Base-by-base conservation (phyloP, 2,797 vertebrate species). In the Acanthurus tractus region DNA sequence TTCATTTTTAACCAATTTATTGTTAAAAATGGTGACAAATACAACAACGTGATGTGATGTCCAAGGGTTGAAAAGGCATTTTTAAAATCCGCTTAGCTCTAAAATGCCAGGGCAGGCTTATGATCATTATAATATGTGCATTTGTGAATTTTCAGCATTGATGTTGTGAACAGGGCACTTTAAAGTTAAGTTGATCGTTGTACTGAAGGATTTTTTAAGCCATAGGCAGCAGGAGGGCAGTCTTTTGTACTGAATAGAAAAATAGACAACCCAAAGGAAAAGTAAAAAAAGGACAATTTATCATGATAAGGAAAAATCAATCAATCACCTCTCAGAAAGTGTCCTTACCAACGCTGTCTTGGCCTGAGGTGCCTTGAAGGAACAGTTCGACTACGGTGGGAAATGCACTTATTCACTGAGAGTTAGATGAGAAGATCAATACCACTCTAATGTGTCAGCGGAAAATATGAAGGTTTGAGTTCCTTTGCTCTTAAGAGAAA, bases 121-220 rank as follows among this genome's bases (percentile, higher is more conserved):
- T 10, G 69, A 38, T 36, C 78, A 74, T 20, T 46, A 56, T 38
- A 65, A 25, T 42, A 59, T 57, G 25, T 29, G 50, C 23, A 53
- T 76, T 70, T 66, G 23, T 58, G 22, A 63, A 70, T 63, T 66
- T 36, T 52, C 23, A 70, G 17, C 44, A 46, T 2, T 54, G 9
- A 18, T 71, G 6, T 38, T n/a, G 6, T 6, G 2, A 2, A 50
- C 40, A 22, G 3, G 65, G n/a, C 6, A 42, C 48, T 54, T 18
- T 29, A 36, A 29, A 29, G 25, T 29, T 2, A 4, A 29, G 25
- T 29, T 29, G 25, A 29, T 29, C 3, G 2, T 36, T 42, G 15
- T 3, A 1, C 18, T 18, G 14, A 54, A 0, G 6, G 22, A 78
- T 62, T 62, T 9, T 13, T 40, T 4, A 23, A 36, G 56, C 18